A percentile compares a stretch with the other conserved stretches of the same genome.
Evolutionary conservation across 2,888 invertebrate genomes (phyloP).

Genomic region (Protodeltote pygarga): DNA sequence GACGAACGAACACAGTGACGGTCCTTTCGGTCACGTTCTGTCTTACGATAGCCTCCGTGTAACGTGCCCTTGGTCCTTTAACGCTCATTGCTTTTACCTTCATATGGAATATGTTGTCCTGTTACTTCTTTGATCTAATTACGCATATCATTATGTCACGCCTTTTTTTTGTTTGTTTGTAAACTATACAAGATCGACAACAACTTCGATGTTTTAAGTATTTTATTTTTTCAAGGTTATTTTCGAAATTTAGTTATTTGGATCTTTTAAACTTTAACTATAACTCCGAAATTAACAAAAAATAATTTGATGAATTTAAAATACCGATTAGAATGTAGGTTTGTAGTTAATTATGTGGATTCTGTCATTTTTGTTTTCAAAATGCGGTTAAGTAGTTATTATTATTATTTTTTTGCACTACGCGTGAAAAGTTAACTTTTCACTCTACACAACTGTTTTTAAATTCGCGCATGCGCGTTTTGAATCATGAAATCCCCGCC

Average conservation of each 20-base stretch:
- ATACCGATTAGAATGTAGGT: too few relatives aligned
- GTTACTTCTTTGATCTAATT: constrained; percentile 85
- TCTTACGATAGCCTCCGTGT: constrained; percentile 18
- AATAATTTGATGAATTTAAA: too few relatives aligned
- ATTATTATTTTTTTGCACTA: too few relatives aligned
- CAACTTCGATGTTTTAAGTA: too few relatives aligned
- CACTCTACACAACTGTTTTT: background rate
- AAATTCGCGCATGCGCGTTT: constrained; percentile 36
- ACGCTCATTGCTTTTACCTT: constrained; percentile 50
- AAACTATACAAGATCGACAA: too few relatives aligned
- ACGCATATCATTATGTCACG: constrained; percentile 83
- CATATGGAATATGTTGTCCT: constrained; percentile 78
- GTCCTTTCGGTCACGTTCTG: constrained; percentile 20
- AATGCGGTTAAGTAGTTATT: too few relatives aligned
- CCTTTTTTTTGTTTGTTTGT: constrained; percentile 33
- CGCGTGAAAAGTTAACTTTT: too few relatives aligned
- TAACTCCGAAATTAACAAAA: too few relatives aligned
- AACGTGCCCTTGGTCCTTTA: constrained; percentile 51
- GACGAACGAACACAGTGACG: constrained; percentile 10
- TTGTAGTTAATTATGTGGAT: too few relatives aligned
- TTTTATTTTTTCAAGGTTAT: too few relatives aligned
- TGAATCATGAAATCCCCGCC: constrained; percentile 15
- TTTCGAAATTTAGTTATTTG: too few relatives aligned
- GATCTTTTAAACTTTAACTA: too few relatives aligned
- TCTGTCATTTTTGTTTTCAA: constrained; percentile 23